Evolutionary conservation across 2,888 invertebrate genomes (phyloP).

Genomic region (Bibio marci): DNA sequence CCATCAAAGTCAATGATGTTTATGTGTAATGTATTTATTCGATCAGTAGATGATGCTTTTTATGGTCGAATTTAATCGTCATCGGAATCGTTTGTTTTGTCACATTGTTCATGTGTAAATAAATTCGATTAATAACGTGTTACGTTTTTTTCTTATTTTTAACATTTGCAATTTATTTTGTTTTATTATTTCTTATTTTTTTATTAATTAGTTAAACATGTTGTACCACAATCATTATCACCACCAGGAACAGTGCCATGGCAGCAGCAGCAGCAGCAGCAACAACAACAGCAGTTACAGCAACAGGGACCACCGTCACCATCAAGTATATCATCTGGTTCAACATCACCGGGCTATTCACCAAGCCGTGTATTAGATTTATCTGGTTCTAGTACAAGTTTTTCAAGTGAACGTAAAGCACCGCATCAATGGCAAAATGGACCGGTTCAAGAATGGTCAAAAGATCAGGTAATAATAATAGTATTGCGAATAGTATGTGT

Average conservation of each 20-base stretch:
- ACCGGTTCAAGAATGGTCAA: conserved; percentile 61
- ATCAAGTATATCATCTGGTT: conserved; percentile 45
- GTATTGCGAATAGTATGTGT: no score
- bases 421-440: conserved; percentile 50
- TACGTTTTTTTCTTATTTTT: no score
- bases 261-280: conserved; percentile 33
- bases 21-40: no score
- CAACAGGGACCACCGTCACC: conserved; percentile 43
- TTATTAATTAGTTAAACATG: conserved; percentile 38
- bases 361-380: conserved; percentile 35
- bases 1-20: no score
- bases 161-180: no score
- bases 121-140: no score
- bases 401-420: conserved; percentile 41
- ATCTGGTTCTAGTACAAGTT: conserved; percentile 40
- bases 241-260: conserved; percentile 45
- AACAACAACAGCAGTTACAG: conserved; percentile 30
- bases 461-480: conserved; percentile 56
- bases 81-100: no score
- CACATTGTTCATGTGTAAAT: no score
- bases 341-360: conserved; percentile 34
- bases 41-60: no score
- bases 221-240: conserved; percentile 42
- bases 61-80: no score
- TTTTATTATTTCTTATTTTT: conserved; percentile 1